Conservation (phyloP, 2,888 invertebrate genomes). For the Lysandra coridon region DNA sequence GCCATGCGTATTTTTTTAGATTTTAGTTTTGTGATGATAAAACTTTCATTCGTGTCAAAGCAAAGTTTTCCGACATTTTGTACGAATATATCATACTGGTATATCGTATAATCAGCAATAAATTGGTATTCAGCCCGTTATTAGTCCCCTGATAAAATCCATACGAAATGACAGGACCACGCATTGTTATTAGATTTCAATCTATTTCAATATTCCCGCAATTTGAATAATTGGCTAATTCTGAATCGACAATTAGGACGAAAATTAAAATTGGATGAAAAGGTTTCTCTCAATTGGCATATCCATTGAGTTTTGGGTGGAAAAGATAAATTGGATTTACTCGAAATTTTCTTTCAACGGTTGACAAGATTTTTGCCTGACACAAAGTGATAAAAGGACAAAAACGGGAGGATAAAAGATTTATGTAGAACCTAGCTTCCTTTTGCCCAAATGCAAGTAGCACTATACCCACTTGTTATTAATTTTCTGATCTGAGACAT, state of each 20-base stretch:
- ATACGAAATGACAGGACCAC: not conserved
- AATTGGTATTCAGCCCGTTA: constrained; percentile 4
- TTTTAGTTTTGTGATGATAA: too few relatives aligned
- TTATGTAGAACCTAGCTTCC: not conserved
- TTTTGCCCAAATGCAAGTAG: too few relatives aligned
- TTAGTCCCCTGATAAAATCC: constrained; percentile 14
- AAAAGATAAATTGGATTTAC: constrained; percentile 1
- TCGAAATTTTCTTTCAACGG: not conserved
- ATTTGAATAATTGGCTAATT: constrained; percentile 20
- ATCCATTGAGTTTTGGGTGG: constrained; percentile 1
- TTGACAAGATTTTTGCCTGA: not conserved
- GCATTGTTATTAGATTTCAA: constrained; percentile 27
- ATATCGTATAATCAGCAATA: not conserved
- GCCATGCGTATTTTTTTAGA: too few relatives aligned
- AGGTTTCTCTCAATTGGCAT: not conserved
- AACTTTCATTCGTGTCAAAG: too few relatives aligned
- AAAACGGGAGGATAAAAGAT: not conserved
- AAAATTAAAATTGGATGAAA: constrained; percentile 17
- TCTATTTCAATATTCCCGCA: constrained; percentile 8
- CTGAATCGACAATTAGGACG: constrained; percentile 13
- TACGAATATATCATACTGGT: not conserved
- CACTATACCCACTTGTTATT: too few relatives aligned
- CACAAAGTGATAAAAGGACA: not conserved
- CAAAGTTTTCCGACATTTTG: not conserved
- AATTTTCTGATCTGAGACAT: too few relatives aligned